phyloP scores from a whole-genome alignment of 2,888 invertebrate species.

The Drosophila emarginata region DNA sequence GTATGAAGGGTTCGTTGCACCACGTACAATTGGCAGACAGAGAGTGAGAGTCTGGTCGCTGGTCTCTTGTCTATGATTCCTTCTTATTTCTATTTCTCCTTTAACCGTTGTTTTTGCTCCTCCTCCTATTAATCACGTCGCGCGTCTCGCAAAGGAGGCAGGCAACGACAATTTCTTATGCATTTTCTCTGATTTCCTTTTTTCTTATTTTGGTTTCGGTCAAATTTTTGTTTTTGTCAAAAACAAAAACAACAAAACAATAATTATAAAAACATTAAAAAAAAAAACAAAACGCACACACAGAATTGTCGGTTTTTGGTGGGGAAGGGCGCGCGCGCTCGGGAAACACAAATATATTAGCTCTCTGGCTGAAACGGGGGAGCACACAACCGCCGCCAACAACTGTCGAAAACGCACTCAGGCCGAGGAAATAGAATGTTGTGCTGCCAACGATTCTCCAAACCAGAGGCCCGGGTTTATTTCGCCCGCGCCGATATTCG shows the following conservation, averaged over 20 bases:
- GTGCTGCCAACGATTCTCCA: background rate
- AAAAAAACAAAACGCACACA: constrained; percentile 32
- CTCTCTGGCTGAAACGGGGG: constrained; percentile 43
- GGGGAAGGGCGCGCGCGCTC: constrained; percentile 24
- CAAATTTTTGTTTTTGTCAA: background rate
- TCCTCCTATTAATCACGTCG: constrained; percentile 19
- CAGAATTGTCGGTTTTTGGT: constrained; percentile 27
- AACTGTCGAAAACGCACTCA: constrained; percentile 67
- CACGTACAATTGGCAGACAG: constrained; percentile 48
- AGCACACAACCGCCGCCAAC: constrained; percentile 71
- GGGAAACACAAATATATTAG: constrained; percentile 34
- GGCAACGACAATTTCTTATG: constrained; percentile 25
- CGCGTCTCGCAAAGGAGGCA: constrained; percentile 20
- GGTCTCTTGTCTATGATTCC: constrained; percentile 16
- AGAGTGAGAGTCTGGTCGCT: constrained; percentile 2
- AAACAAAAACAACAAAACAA: constrained; percentile 22
- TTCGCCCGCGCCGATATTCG: background rate
- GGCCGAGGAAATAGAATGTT: constrained; percentile 47
- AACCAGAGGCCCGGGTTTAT: constrained; percentile 30
- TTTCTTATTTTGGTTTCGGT: constrained; percentile 13
- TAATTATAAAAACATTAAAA: constrained; percentile 40
- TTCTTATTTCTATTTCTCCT: constrained; percentile 16
- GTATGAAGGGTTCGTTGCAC: constrained; percentile 63
- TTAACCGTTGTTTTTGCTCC: constrained; percentile 22
- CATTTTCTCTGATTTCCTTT: constrained; percentile 35